These are phyloP conservation scores for Drosophila serrata DNA, from an alignment of 1,140 invertebrate species.

Conservation along the genomic window DNA sequence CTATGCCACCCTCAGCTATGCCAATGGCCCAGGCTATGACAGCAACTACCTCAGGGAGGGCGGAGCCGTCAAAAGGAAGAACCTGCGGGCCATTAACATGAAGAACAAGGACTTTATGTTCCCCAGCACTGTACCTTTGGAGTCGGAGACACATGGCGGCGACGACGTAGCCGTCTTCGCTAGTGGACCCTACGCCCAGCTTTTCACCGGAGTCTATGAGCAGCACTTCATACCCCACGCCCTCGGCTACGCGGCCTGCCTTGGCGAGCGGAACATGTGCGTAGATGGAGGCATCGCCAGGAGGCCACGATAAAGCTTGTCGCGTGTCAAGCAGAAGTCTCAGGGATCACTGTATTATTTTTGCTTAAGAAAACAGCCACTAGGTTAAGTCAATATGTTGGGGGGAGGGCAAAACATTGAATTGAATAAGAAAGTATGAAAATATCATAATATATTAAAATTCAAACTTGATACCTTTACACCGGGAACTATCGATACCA, in stretches of 20 bases:
- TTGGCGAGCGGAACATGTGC: slow-evolving; percentile 85
- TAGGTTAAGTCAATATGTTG: slow-evolving; percentile 16
- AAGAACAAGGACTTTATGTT: slow-evolving; percentile 86
- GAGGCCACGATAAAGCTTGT: slow-evolving; percentile 25
- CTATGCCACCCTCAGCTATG: slow-evolving; percentile 89
- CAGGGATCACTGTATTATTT: slow-evolving; percentile 53
- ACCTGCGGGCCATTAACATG: slow-evolving; percentile 75
- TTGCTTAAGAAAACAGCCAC: slow-evolving; percentile 29
- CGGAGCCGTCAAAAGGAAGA: slow-evolving; percentile 52
- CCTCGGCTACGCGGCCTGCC: slow-evolving; percentile 89
- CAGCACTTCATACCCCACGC: slow-evolving; percentile 90
- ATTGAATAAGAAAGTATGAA: neutral
- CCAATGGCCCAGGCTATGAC: slow-evolving; percentile 88
- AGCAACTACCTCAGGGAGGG: slow-evolving; percentile 62
- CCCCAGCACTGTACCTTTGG: slow-evolving; percentile 85
- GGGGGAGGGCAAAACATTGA: slow-evolving; percentile 12
- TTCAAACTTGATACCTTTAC: neutral
- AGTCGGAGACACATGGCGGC: slow-evolving; percentile 86
- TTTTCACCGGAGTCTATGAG: slow-evolving; percentile 89
- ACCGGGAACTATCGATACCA: neutral
- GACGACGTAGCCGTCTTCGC: slow-evolving; percentile 89
- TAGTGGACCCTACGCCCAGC: slow-evolving; percentile 88
- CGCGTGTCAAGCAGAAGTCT: neutral
- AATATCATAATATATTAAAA: neutral
- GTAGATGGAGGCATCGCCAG: slow-evolving; percentile 49